phyloP scores from a whole-genome alignment of 1,140 invertebrate genomes.

The Eufriesea mexicana region DNA sequence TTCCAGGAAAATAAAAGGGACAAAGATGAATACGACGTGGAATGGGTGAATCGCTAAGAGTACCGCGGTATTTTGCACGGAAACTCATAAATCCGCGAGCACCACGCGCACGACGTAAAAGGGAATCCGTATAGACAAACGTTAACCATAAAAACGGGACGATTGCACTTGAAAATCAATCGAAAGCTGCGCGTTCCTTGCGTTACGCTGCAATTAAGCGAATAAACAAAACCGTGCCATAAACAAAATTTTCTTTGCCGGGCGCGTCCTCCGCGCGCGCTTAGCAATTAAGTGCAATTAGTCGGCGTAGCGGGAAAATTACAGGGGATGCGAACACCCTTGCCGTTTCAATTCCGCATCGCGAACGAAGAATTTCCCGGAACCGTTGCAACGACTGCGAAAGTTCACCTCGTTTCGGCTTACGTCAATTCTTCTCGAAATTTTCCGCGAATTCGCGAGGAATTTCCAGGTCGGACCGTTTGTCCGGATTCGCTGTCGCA shows the following conservation, averaged over 20 bases:
- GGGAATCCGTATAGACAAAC: too few species aligned
- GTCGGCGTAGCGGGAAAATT: background rate
- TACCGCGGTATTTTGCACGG: background rate
- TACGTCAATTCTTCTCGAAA: background rate
- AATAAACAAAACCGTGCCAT: background rate
- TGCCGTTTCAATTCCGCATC: background rate
- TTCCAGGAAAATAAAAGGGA: background rate
- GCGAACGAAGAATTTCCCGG: background rate
- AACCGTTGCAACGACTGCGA: background rate
- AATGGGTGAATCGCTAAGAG: too few species aligned
- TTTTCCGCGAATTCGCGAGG: too few species aligned
- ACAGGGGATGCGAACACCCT: background rate
- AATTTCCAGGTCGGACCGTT: background rate
- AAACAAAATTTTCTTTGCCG: background rate
- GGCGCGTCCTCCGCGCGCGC: background rate
- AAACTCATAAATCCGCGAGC: background rate
- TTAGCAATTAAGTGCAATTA: slow-evolving; percentile 19
- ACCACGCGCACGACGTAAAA: background rate
- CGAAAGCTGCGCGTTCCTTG: background rate
- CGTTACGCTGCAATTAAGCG: background rate
- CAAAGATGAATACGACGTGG: background rate
- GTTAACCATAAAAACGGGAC: background rate
- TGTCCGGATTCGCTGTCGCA: background rate
- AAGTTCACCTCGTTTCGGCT: background rate
- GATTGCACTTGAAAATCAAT: background rate